Percentiles rank a stretch among this genome's conserved stretches.
These are phyloP conservation scores for Philaenus spumarius DNA, from an alignment of 1,140 invertebrate genomes.

Conservation along the genomic window DNA sequence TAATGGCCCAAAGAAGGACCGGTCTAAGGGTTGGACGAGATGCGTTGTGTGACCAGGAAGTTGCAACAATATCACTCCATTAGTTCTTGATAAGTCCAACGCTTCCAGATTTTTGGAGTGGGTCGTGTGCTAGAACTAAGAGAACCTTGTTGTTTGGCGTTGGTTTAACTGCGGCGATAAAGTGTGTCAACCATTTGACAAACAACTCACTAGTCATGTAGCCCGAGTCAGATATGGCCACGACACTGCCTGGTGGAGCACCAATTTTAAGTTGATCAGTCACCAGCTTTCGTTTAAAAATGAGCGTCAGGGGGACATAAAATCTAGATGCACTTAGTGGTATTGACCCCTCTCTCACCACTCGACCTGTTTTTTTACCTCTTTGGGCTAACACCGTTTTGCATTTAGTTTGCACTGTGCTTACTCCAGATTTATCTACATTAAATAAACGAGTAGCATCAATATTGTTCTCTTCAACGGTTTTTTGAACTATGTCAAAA, in stretches of 20 bases:
- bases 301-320: slow-evolving; percentile 39
- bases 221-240: neutral
- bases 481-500: too few relatives aligned
- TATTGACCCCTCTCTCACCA: slow-evolving; percentile 32
- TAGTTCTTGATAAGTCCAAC: slow-evolving; percentile 24
- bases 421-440: too few relatives aligned
- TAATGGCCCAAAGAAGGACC: too few relatives aligned
- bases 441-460: too few relatives aligned
- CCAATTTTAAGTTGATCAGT: too few relatives aligned
- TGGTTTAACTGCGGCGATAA: slow-evolving; percentile 23
- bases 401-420: slow-evolving; percentile 24
- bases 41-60: too few relatives aligned
- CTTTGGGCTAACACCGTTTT: slow-evolving; percentile 1
- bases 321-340: slow-evolving; percentile 31
- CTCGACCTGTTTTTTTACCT: slow-evolving; percentile 15
- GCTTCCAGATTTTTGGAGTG: slow-evolving; percentile 32
- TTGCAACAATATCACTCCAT: too few relatives aligned
- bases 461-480: too few relatives aligned
- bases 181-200: neutral
- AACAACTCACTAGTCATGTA: neutral
- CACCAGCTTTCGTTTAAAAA: slow-evolving; percentile 35
- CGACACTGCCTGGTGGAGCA: too few relatives aligned
- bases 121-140: slow-evolving; percentile 30
- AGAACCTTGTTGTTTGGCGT: slow-evolving; percentile 27
- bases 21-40: too few relatives aligned